A percentile compares a stretch with the other conserved stretches of the same genome.
phyloP scores from a whole-genome alignment of 2,888 invertebrate species.

The Eupithecia abbreviata region DNA sequence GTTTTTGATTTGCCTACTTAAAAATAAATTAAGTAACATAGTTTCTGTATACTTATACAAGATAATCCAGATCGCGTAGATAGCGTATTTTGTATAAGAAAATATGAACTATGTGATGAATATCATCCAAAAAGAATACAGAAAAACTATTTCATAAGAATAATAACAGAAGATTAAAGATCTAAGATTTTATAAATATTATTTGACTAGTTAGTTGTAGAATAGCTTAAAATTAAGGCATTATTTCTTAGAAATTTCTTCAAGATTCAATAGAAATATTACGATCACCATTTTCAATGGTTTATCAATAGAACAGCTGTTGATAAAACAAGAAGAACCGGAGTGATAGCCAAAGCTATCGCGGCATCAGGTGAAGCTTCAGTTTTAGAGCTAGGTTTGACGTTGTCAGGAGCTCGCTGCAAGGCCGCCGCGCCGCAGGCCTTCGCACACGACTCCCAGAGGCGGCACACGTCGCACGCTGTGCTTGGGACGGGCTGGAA shows the following conservation, averaged over 20 bases:
- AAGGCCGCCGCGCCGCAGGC: constrained; percentile 68
- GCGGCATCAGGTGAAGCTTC: constrained; percentile 38
- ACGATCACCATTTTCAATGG: background rate
- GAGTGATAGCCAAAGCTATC: constrained; percentile 29
- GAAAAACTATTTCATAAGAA: background rate
- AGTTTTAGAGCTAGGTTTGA: constrained; percentile 22
- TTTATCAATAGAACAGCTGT: constrained; percentile 3
- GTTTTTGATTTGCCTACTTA: constrained; percentile 24
- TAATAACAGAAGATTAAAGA: background rate
- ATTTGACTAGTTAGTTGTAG: constrained; percentile 47
- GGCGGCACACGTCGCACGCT: constrained; percentile 92
- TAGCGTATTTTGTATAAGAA: background rate
- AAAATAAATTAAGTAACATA: constrained; percentile 32
- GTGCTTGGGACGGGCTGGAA: constrained; percentile 88
- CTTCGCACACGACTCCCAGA: constrained; percentile 71
- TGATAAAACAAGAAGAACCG: background rate
- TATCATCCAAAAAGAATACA: background rate
- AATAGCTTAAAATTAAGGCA: constrained; percentile 28
- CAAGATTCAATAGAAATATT: background rate
- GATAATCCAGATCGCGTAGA: constrained; percentile 16
- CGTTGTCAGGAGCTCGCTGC: constrained; percentile 51
- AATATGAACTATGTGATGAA: constrained; percentile 10
- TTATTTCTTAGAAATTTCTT: background rate
- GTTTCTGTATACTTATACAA: constrained; percentile 8
- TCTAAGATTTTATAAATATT: constrained; percentile 27